Evolutionary conservation across 2,113 vertebrate genomes (phyloP).

Genomic region (Chloropsis hardwickii): DNA sequence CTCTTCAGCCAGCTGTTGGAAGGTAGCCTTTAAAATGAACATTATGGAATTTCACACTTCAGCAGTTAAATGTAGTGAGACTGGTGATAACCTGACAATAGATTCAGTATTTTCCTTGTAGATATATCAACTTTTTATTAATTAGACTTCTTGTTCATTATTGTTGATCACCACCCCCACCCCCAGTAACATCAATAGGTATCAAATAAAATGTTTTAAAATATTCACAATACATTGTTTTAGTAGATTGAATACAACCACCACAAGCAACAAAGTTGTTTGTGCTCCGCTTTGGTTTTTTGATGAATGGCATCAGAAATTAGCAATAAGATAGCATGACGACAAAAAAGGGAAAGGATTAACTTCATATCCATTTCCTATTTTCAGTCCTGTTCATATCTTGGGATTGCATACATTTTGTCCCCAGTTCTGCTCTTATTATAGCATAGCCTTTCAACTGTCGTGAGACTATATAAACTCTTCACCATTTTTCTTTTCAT

Average conservation of each 20-base stretch:
- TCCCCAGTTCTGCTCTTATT: not conserved
- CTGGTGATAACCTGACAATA: not conserved
- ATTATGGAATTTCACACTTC: constrained; percentile 29
- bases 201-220: not conserved
- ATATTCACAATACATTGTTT: not conserved
- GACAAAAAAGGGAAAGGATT: not conserved
- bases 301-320: not conserved
- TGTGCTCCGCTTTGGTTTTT: not conserved
- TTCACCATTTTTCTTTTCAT: not conserved
- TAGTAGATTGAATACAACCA: not conserved
- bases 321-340: not conserved
- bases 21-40: not conserved
- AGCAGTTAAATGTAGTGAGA: not conserved
- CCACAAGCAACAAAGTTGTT: not conserved
- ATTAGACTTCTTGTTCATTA: not conserved
- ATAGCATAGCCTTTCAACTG: not conserved
- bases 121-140: not conserved
- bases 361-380: not conserved
- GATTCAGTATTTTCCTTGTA: not conserved
- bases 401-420: not conserved
- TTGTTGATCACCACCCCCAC: not conserved
- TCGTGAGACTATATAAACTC: not conserved
- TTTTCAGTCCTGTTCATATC: not conserved
- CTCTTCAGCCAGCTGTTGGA: not conserved
- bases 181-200: not conserved